Base-by-base conservation (phyloP, 30 jellyfish, hydroid and myxozoan species). In the Hydractinia echinata region DNA sequence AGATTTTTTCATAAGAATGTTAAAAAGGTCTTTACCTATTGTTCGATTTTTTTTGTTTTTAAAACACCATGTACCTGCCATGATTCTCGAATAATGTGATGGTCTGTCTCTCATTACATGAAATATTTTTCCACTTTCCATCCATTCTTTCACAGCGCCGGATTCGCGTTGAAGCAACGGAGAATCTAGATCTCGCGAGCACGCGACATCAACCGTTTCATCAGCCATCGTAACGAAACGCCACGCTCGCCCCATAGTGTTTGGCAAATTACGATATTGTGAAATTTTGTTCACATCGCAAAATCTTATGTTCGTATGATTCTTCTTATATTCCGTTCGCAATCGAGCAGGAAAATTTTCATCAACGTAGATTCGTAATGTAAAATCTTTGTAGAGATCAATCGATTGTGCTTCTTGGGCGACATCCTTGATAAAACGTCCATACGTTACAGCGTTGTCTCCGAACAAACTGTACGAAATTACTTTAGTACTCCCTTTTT, bases 181-280 rank as follows among this genome's bases (percentile, higher is more conserved):
- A 71, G 81, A 71, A 50, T 71, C 81, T 6, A 71, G 81, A 71
- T 71, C 81, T 7, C 81, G 81, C 18, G 81, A 71, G 51, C 81
- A 71, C 30, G 51, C 30, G 39, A 71, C 11, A 20, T 71, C 81
- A n/a, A 71, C 13, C 10, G 81, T 71, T 15, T 71, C 30, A 71
- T 71, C 81, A 5, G 81, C 81, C 81, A 71, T 71, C 51, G 81
- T 6, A 50, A 71, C 60, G 5, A 71, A 71, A 8, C 81, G 39
- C 81, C 81, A 71, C 9, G 60, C 39, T 9, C 60, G 30, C n/a
- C 81, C 81, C 18, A 71, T n/a, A 7, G n/a, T 30, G 7, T 9
- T 58, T 19, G 81, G 51, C n/a, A 71, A 71, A 19, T 71, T 50
- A 9, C 81, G 60, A 15, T 19, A 71, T 5, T 9, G 39, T 10